Evolutionary conservation across 1,140 invertebrate species (phyloP), one percentile per base, ranked within the genome.

Genomic region (Bicyclus anynana): DNA sequence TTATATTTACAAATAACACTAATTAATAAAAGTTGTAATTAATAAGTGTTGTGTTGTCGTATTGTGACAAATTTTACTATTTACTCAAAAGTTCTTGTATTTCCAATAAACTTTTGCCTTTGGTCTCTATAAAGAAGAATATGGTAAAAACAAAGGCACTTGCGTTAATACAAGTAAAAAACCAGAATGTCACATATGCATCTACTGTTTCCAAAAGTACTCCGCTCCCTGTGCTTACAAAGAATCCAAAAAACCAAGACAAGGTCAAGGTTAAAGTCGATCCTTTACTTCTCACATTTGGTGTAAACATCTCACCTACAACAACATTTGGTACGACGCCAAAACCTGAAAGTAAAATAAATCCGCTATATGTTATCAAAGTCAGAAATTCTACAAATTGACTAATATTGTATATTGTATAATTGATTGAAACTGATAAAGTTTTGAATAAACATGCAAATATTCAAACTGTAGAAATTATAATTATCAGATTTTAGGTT

Each of bases 61-160:
- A n/a, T n/a, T n/a, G 0, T 67, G 2, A 13, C 40, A 48, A 0
- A 59, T 48, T 0, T 65, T 35, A 35, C 29, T 17, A 49, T 51
- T 51, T 37, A 5, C 29, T 26, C 26, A 51, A 37, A 21, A 51
- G 14, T 13, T 51, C 18, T 42, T 65, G 64, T 17, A 70, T 71
- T 51, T 74, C 68, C 1, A 33, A 16, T 27, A 72, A 65, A 27
- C 42, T 60, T 21, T 62, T 69, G 12, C 67, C 64, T 29, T 72
- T 72, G 0, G 71, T 70, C 37, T 68, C 65, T 1, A 59, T 58
- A 13, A 71, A 46, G 35, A 16, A 61, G 21, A 69, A 68, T 1
- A 57, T 17, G 0, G 67, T 62, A 14, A 64, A 74, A 0, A 69
- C 1, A n/a, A 44, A 47, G 1, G 59, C 51, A 0, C 69, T 16